These are phyloP conservation scores for Hepsetus odoe DNA, from an alignment of 2,113 vertebrate species.

Conservation along the genomic window DNA sequence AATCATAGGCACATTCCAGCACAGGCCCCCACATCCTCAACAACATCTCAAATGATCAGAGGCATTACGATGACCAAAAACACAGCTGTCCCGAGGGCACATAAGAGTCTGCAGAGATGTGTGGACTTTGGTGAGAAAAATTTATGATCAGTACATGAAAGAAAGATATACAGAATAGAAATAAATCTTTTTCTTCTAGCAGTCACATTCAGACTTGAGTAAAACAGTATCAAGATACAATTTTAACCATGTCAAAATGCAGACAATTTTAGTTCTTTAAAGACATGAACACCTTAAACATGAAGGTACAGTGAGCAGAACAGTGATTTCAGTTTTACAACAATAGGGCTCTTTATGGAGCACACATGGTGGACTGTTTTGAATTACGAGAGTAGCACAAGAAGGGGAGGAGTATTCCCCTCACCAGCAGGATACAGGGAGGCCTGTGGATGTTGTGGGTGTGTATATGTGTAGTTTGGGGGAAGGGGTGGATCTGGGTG, in stretches of 20 bases:
- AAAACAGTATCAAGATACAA: too few species aligned
- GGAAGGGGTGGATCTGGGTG: background rate
- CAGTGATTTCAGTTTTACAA: constrained; percentile 8
- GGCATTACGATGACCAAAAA: too few species aligned
- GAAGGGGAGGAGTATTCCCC: constrained; percentile 26
- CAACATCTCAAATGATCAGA: background rate
- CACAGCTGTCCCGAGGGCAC: too few species aligned
- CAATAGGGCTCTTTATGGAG: background rate
- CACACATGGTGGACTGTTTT: constrained; percentile 33
- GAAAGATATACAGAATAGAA: too few species aligned
- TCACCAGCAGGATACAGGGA: background rate
- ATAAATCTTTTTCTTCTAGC: too few species aligned
- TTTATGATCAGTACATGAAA: too few species aligned
- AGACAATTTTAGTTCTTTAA: too few species aligned
- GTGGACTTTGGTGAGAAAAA: too few species aligned
- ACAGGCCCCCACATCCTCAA: background rate
- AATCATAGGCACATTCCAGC: background rate
- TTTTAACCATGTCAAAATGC: too few species aligned
- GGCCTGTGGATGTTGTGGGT: constrained; percentile 21
- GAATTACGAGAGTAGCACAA: constrained; percentile 1
- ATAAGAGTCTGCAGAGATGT: too few species aligned
- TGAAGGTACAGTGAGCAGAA: constrained; percentile 10
- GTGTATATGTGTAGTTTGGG: background rate
- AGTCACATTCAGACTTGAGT: too few species aligned
- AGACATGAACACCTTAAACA: background rate